These are phyloP conservation scores for Drosophila barbarae DNA, from an alignment of 2,888 invertebrate species.

Conservation along the genomic window DNA sequence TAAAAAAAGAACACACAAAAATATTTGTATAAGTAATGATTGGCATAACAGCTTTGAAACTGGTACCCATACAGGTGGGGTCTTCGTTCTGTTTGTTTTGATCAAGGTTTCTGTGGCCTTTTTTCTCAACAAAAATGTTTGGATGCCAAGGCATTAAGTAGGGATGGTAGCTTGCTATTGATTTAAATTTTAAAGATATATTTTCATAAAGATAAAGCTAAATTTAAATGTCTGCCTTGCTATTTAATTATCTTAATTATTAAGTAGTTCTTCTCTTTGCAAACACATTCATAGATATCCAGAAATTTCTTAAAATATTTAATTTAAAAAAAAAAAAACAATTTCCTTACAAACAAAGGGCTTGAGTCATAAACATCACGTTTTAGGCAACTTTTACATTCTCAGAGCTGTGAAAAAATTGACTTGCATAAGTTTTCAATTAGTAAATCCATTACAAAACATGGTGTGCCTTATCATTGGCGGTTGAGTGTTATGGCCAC, in stretches of 20 bases:
- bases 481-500: neutral
- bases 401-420: neutral
- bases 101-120: slow-evolving; percentile 32
- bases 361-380: neutral
- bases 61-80: slow-evolving; percentile 32
- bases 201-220: too few species aligned
- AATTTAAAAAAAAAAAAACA: neutral
- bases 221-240: too few species aligned
- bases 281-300: neutral
- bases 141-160: slow-evolving; percentile 24
- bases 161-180: neutral
- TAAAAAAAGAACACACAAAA: slow-evolving; percentile 16
- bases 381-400: slow-evolving; percentile 9
- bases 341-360: neutral
- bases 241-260: too few species aligned
- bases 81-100: slow-evolving; percentile 34
- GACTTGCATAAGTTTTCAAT: slow-evolving; percentile 28
- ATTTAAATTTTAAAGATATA: neutral
- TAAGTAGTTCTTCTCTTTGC: too few species aligned
- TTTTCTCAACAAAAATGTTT: slow-evolving; percentile 17
- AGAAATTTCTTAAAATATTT: neutral
- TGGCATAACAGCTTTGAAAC: slow-evolving; percentile 39
- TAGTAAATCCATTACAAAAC: slow-evolving; percentile 13
- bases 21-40: slow-evolving; percentile 29
- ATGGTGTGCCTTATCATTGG: slow-evolving; percentile 13